These are phyloP conservation scores for Pegoplata infirma DNA, from an alignment of 2,888 invertebrate genomes.

Conservation along the genomic window DNA sequence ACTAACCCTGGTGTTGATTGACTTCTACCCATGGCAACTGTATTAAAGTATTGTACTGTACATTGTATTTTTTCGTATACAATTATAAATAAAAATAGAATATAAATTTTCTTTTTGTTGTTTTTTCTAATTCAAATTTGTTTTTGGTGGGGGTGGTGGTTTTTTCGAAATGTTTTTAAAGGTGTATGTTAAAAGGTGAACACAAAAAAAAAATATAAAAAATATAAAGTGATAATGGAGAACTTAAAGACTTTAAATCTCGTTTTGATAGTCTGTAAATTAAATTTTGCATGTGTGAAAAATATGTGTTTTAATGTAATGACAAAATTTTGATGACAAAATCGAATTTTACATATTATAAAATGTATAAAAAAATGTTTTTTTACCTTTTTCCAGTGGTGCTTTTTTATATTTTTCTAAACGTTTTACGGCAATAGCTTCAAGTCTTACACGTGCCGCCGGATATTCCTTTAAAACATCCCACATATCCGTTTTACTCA, in stretches of 20 bases:
- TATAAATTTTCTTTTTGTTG: slow-evolving; percentile 51
- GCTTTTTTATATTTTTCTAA: slow-evolving; percentile 98
- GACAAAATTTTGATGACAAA: slow-evolving; percentile 67
- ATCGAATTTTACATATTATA: slow-evolving; percentile 37
- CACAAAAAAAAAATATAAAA: background rate
- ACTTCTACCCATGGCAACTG: slow-evolving; percentile 96
- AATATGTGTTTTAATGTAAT: background rate
- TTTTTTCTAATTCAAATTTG: slow-evolving; percentile 44
- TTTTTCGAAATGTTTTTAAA: background rate
- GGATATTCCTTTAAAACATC: slow-evolving; percentile 98
- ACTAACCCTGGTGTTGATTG: slow-evolving; percentile 97
- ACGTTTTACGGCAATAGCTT: slow-evolving; percentile 97
- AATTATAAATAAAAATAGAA: slow-evolving; percentile 71
- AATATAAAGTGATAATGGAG: background rate
- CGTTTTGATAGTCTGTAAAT: background rate
- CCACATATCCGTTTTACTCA: slow-evolving; percentile 99
- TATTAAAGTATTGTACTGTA: slow-evolving; percentile 79
- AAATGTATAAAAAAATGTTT: slow-evolving; percentile 37
- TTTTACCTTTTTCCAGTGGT: slow-evolving; percentile 91
- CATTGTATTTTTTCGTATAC: slow-evolving; percentile 62
- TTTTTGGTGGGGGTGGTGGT: too few species aligned
- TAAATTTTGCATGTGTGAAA: background rate
- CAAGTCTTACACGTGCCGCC: slow-evolving; percentile 94
- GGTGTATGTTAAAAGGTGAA: too few species aligned
- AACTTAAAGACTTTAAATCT: background rate